Base-by-base conservation (phyloP, 2,113 vertebrate genomes). In the Eurystomus gularis region DNA sequence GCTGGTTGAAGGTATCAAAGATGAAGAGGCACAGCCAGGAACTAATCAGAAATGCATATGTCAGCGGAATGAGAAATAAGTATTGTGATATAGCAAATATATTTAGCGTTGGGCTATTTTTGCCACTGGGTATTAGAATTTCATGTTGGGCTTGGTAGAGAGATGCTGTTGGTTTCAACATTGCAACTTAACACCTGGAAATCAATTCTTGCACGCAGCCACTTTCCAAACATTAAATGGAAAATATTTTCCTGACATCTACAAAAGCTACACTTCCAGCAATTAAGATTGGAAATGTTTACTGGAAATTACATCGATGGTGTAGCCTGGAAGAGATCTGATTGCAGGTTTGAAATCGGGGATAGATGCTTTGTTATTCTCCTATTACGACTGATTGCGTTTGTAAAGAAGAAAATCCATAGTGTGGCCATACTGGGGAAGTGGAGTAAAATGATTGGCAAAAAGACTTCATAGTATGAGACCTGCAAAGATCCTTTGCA, bases 381-480 rank as follows among this genome's bases (percentile, higher is more conserved):
- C 80, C 78, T 68, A 54, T 97, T 92, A 65, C 84, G 87, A 95
- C 82, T 31, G 80, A 93, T 92, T 94, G 89, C 91, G 55, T 84
- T 77, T 86, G 39, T 92, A 84, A 92, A 66, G 90, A 82, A 44
- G 64, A 62, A 91, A 97, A 96, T 97, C 52, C 12, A 94, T 97
- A 75, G 40, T 54, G 68, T 96, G 96, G 92, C 94, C 93, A 29
- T 91, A 19, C 82, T 31, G 6, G 58, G 72, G 62, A 96, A 95
- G 83, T 26, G 64, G 93, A 91, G 92, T 95, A 95, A 97, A 97
- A 96, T 82, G 95, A 94, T 91, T 88, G 96, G 92, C 87, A 88
- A 90, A 92, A 96, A 65, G 76, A 52, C 70, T 88, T 94, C 60
- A 17, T 51, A 52, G 71, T 4, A 13, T 1, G 48, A 90, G 78